Conservation (phyloP, 2,888 invertebrate species). For the Drosophila recens region DNA sequence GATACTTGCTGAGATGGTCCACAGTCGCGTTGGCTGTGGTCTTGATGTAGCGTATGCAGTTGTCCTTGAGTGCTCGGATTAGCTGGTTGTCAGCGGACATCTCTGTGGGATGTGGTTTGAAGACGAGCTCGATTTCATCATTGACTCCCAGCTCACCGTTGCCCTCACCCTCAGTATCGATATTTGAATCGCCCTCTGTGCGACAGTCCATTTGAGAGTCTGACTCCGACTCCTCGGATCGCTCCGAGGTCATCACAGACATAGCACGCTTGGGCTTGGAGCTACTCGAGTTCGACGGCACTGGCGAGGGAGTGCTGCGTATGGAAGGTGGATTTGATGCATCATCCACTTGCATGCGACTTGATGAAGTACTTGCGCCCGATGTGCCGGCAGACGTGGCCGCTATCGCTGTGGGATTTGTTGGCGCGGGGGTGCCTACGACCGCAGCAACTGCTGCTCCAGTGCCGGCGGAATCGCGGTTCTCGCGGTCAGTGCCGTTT, state of each 20-base stretch:
- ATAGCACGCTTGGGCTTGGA: slow-evolving; percentile 90
- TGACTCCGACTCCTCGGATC: slow-evolving; percentile 90
- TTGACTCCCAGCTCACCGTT: slow-evolving; percentile 91
- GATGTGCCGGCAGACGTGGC: slow-evolving; percentile 60
- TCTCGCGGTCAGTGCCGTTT: slow-evolving; percentile 82
- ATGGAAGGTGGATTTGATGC: slow-evolving; percentile 89
- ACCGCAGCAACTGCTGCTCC: slow-evolving; percentile 39
- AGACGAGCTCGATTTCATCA: slow-evolving; percentile 97
- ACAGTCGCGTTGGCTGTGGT: slow-evolving; percentile 99
- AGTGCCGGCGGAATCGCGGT: slow-evolving; percentile 59
- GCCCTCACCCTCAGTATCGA: slow-evolving; percentile 93
- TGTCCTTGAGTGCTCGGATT: slow-evolving; percentile 93
- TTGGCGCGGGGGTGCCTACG: slow-evolving; percentile 29
- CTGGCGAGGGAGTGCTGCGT: slow-evolving; percentile 90
- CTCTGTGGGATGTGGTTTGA: slow-evolving; percentile 97
- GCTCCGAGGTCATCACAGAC: slow-evolving; percentile 89
- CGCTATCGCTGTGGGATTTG: slow-evolving; percentile 38
- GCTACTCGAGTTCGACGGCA: slow-evolving; percentile 90
- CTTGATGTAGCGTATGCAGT: slow-evolving; percentile 96
- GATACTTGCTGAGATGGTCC: slow-evolving; percentile 97
- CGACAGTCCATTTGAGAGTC: slow-evolving; percentile 88
- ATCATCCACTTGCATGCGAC: slow-evolving; percentile 84
- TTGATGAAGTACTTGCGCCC: slow-evolving; percentile 85
- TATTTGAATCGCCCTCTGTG: slow-evolving; percentile 92
- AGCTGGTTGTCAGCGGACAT: slow-evolving; percentile 94